These are phyloP conservation scores for Stenichneumon culpator DNA, from an alignment of 2,888 invertebrate species.

Conservation along the genomic window DNA sequence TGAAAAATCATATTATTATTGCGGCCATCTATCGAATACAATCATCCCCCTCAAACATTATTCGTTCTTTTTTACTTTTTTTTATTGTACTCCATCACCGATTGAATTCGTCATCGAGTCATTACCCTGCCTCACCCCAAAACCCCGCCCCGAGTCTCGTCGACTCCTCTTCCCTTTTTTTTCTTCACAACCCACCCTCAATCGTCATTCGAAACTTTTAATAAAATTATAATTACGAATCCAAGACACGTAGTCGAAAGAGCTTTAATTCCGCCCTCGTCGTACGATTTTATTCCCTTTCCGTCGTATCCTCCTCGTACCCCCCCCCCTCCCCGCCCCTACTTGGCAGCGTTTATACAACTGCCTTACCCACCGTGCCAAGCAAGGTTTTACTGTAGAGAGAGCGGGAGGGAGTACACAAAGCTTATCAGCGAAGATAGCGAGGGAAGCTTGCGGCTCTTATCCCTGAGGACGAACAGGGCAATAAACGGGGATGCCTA, in stretches of 20 bases:
- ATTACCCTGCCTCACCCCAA: constrained; percentile 11
- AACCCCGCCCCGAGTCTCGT: background rate
- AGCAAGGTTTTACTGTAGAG: constrained; percentile 42
- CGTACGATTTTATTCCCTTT: constrained; percentile 22
- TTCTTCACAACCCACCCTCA: constrained; percentile 66
- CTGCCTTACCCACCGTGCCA: background rate
- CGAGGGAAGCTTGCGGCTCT: constrained; percentile 45
- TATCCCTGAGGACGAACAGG: constrained; percentile 35
- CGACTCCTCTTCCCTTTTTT: background rate
- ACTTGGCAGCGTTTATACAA: constrained; percentile 15
- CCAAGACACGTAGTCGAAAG: constrained; percentile 47
- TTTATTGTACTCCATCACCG: constrained; percentile 56
- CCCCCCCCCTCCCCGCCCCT: background rate
- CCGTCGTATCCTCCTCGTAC: background rate
- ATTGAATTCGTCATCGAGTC: constrained; percentile 62
- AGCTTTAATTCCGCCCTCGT: constrained; percentile 41
- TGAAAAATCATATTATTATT: constrained; percentile 38
- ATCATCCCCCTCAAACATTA: constrained; percentile 63
- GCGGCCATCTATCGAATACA: constrained; percentile 67
- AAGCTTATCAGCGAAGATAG: constrained; percentile 51
- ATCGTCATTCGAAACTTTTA: constrained; percentile 75
- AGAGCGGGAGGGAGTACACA: constrained; percentile 1
- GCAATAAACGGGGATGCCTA: constrained; percentile 34
- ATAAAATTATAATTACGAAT: constrained; percentile 80
- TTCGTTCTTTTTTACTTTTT: constrained; percentile 41